Evolutionary conservation across 1,140 invertebrate genomes (phyloP).

Genomic region (Heliconius eleuchia): DNA sequence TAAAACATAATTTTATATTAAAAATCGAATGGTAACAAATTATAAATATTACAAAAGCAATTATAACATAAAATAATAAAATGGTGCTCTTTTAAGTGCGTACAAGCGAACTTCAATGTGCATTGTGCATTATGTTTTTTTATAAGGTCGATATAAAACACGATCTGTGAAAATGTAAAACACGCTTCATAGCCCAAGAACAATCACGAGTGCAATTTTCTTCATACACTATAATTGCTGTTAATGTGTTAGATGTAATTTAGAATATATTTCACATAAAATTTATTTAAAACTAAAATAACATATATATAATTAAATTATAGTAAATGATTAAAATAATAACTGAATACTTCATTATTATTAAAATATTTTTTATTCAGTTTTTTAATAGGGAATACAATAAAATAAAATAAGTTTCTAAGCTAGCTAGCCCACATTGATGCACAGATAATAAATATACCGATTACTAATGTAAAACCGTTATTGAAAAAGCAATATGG

Average conservation of each 20-base stretch:
- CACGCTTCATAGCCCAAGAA: slow-evolving; percentile 11
- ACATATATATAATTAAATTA: slow-evolving; percentile 26
- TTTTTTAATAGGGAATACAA: too few relatives aligned
- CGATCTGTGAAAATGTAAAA: slow-evolving; percentile 8
- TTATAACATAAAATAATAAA: neutral
- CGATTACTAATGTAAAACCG: too few relatives aligned
- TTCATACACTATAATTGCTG: neutral
- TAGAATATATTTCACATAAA: neutral
- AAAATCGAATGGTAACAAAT: neutral
- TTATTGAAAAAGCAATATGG: neutral
- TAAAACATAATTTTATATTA: too few relatives aligned
- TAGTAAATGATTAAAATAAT: too few relatives aligned
- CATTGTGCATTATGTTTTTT: neutral
- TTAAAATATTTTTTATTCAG: too few relatives aligned
- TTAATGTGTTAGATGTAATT: neutral
- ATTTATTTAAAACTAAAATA: too few relatives aligned
- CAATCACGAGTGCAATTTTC: slow-evolving; percentile 1
- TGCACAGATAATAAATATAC: too few relatives aligned
- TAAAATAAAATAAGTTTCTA: too few relatives aligned
- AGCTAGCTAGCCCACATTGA: too few relatives aligned
- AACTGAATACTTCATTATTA: too few relatives aligned
- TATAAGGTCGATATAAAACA: neutral
- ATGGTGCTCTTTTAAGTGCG: neutral
- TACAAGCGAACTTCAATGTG: neutral
- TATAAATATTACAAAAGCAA: neutral